phyloP scores from a whole-genome alignment of 2,888 invertebrate genomes.

The Sepiola atlantica region DNA sequence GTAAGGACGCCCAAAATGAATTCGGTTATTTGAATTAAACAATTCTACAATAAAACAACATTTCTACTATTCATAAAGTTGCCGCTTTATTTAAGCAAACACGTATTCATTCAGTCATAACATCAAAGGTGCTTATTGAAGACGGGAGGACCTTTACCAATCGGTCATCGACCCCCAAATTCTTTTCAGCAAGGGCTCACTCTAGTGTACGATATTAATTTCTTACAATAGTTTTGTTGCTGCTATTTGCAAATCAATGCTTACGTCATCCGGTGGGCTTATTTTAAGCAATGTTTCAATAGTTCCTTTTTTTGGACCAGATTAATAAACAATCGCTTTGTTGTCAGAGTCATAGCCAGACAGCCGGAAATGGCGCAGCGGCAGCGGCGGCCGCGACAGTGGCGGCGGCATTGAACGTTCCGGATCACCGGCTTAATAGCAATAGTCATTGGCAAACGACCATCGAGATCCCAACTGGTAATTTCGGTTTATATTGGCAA shows the following conservation, averaged over 20 bases:
- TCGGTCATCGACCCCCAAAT: not conserved
- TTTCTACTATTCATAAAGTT: not conserved
- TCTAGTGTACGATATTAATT: not conserved
- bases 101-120: not conserved
- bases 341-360: not conserved
- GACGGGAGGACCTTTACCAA: not conserved
- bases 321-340: not conserved
- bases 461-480: not conserved
- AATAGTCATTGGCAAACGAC: not conserved
- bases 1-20: not conserved
- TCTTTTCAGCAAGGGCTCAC: not conserved
- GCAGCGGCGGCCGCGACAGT: not conserved
- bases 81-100: not conserved
- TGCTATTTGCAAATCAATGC: not conserved
- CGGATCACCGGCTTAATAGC: not conserved
- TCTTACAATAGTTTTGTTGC: not conserved
- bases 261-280: not conserved
- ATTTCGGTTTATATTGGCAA: not conserved
- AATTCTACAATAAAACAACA: not conserved
- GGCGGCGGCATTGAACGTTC: not conserved
- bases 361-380: not conserved
- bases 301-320: not conserved
- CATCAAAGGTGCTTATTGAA: not conserved
- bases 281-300: not conserved
- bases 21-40: not conserved